These are phyloP conservation scores for Scolopax bukidnonensis DNA, from an alignment of 2,797 vertebrate genomes.

Conservation along the genomic window DNA sequence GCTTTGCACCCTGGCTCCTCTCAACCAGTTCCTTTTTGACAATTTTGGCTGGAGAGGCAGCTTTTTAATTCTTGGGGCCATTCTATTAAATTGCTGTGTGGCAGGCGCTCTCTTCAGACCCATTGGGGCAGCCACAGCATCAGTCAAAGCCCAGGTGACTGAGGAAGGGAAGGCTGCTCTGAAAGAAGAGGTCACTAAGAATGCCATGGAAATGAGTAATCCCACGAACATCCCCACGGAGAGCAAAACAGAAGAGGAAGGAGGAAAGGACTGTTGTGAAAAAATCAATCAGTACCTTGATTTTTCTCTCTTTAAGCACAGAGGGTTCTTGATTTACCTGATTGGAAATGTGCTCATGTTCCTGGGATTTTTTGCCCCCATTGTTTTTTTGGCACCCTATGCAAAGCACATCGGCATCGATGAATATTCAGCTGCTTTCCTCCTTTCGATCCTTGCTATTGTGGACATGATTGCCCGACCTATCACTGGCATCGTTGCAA, in stretches of 20 bases:
- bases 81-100: conserved; percentile 86
- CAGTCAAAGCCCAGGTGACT: not conserved
- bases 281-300: conserved; percentile 78
- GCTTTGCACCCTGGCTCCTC: conserved; percentile 81
- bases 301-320: conserved; percentile 84
- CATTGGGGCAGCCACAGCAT: not conserved
- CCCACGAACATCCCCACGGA: not conserved
- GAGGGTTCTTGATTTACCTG: conserved; percentile 87
- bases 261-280: conserved; percentile 58
- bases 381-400: conserved; percentile 84
- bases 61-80: conserved; percentile 84
- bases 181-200: not conserved
- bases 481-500: conserved; percentile 80
- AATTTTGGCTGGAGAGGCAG: conserved; percentile 86
- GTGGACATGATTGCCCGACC: conserved; percentile 86
- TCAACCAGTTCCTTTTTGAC: conserved; percentile 83
- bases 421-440: conserved; percentile 82
- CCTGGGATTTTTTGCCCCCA: conserved; percentile 84
- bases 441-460: conserved; percentile 83
- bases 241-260: conserved; percentile 22
- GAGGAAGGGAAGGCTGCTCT: not conserved
- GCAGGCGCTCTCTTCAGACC: conserved; percentile 87
- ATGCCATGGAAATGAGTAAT: not conserved
- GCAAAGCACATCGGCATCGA: conserved; percentile 80
- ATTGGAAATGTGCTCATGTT: conserved; percentile 84